A percentile compares a stretch with the other conserved stretches of the same genome.
Conservation (phyloP, 2,888 invertebrate genomes). For the Dascillus cervinus region DNA sequence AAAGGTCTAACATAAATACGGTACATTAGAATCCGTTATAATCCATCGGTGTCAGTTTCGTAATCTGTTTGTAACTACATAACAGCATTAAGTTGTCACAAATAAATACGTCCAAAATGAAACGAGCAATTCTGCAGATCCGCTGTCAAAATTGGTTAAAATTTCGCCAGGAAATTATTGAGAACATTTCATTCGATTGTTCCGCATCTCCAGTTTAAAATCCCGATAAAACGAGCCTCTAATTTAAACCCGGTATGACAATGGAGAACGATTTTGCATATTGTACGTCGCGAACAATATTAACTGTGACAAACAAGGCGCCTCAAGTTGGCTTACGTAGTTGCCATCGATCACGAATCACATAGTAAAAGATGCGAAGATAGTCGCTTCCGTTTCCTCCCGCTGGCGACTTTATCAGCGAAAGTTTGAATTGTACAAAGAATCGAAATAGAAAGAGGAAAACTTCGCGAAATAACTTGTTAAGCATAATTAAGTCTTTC, state of each 20-base stretch:
- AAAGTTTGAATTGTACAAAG: constrained; percentile 12
- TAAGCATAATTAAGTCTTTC: constrained; percentile 42
- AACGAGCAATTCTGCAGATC: too few species aligned
- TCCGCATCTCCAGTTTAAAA: constrained; percentile 11
- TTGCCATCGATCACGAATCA: too few species aligned
- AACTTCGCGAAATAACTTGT: constrained; percentile 39
- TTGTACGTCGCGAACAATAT: constrained; percentile 10
- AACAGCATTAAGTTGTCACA: constrained; percentile 30
- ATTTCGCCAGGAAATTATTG: too few species aligned
- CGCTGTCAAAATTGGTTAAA: too few species aligned
- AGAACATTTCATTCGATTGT: constrained; percentile 16
- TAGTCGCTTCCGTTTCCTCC: too few species aligned
- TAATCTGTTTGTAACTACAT: constrained; percentile 29
- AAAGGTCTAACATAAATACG: too few species aligned
- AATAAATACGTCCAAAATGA: constrained; percentile 18
- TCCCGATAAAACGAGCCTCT: constrained; percentile 12
- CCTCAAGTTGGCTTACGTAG: too few species aligned
- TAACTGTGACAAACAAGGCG: too few species aligned
- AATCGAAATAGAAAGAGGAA: constrained; percentile 25
- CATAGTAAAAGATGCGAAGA: too few species aligned
- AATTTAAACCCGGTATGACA: constrained; percentile 17
- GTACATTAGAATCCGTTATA: constrained; percentile 24
- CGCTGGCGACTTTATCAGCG: constrained; percentile 1
- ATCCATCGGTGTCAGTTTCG: constrained; percentile 29
- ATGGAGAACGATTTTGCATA: constrained; percentile 18